These are phyloP conservation scores for Stictocephala bisonia DNA, from an alignment of 2,888 invertebrate species.

Conservation along the genomic window DNA sequence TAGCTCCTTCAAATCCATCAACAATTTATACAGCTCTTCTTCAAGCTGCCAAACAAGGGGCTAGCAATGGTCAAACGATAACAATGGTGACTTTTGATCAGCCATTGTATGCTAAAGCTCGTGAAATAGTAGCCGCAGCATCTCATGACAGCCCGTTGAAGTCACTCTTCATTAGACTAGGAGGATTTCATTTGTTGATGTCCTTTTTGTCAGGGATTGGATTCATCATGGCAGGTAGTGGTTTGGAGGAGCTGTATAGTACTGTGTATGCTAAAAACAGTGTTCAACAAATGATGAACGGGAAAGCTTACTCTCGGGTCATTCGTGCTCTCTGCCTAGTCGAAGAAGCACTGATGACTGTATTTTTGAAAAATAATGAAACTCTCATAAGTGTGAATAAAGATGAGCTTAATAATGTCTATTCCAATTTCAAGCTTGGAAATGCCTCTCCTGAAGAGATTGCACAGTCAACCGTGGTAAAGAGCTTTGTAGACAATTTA, in stretches of 20 bases:
- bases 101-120: conserved; percentile 42
- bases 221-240: conserved; percentile 30
- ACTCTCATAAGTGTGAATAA: conserved; percentile 13
- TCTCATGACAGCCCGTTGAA: conserved; percentile 37
- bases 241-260: conserved; percentile 19
- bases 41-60: conserved; percentile 22
- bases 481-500: conserved; percentile 18
- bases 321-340: conserved; percentile 17
- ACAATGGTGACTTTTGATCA: conserved; percentile 44
- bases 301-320: conserved; percentile 22
- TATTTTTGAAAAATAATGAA: conserved; percentile 12
- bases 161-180: conserved; percentile 24
- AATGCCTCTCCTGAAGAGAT: conserved; percentile 20
- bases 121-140: conserved; percentile 37
- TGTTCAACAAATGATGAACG: conserved; percentile 35
- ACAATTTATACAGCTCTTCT: conserved; percentile 37
- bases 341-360: conserved; percentile 27
- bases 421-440: conserved; percentile 8
- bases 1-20: conserved; percentile 20
- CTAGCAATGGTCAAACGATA: conserved; percentile 28
- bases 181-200: conserved; percentile 25
- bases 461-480: conserved; percentile 12
- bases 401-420: conserved; percentile 9
- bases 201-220: conserved; percentile 24
- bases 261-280: conserved; percentile 2